Evolutionary conservation across 2,113 vertebrate genomes (phyloP).

Genomic region (Crotalus horridus): DNA sequence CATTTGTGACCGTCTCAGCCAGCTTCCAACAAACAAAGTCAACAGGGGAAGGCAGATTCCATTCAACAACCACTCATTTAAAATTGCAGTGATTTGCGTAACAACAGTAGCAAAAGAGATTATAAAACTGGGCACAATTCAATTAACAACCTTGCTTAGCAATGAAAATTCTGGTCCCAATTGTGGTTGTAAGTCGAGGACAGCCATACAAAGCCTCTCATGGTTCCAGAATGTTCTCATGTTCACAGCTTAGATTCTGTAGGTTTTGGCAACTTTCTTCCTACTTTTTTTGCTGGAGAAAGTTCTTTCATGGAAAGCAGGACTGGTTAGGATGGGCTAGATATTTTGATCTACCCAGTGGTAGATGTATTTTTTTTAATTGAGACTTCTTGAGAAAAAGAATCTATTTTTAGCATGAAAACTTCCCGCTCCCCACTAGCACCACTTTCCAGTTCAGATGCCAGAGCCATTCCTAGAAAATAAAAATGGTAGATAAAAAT

Average conservation of each 20-base stretch:
- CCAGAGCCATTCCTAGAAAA: neutral
- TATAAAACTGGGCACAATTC: neutral
- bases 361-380: neutral
- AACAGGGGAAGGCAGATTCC: neutral
- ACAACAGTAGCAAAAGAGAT: neutral
- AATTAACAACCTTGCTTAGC: neutral
- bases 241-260: neutral
- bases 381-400: neutral
- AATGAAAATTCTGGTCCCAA: neutral
- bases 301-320: neutral
- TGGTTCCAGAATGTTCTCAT: neutral
- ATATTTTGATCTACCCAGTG: neutral
- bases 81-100: neutral
- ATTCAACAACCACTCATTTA: neutral
- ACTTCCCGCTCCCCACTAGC: neutral
- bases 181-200: neutral
- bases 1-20: neutral
- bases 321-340: neutral
- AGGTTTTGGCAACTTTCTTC: neutral
- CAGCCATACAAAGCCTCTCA: neutral
- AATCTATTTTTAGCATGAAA: neutral
- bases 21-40: neutral
- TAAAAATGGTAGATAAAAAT: neutral
- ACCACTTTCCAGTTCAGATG: no score
- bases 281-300: neutral